Base-by-base conservation (phyloP, 2,797 vertebrate genomes). In the Poecilia velifera region DNA sequence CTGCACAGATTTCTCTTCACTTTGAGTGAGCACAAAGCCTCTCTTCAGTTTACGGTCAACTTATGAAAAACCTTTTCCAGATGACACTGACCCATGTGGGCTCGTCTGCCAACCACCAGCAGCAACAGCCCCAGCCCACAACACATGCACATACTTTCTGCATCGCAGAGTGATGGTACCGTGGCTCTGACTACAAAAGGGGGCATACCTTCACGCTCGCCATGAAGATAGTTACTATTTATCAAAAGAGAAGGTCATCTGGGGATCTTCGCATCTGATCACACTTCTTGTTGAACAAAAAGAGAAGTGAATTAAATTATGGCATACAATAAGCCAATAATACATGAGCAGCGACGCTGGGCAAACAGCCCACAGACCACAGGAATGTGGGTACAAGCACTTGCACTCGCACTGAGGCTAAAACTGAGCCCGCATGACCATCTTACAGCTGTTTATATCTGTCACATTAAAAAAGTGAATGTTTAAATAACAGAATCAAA, bases 311-410 rank as follows among this genome's bases (percentile, higher is more conserved):
- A 71, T 45, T 7, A 43, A 43, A 70, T 70, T 13, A n/a, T 25
- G 25, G 77, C 77, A 76, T 47, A 62, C 83, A 82, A 7, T 66
- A 84, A 79, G 73, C 86, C 72, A 46, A 20, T 2, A 46, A 84
- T 81, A 84, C 79, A 73, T 47, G 66, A 16, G 55, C 73, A 85
- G 76, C 53, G 79, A 83, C 83, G 78, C 87, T 78, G 78, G 79
- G 82, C 80, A 85, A 78, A 91, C 85, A 87, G 86, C 83, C 87
- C 74, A 85, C 89, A 90, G 89, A 92, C 85, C 90, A 72, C 82
- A 92, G 90, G 91, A 95, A 95, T 94, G 92, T 77, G 75, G 76
- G 43, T 25, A 80, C 74, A 81, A 74, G 64, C 78, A 75, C 81
- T 72, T 51, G 39, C 62, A 72, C 59, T 36, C 8, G 64, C 31